phyloP scores from a whole-genome alignment of 2,797 vertebrate species.

The Miichthys miiuy region DNA sequence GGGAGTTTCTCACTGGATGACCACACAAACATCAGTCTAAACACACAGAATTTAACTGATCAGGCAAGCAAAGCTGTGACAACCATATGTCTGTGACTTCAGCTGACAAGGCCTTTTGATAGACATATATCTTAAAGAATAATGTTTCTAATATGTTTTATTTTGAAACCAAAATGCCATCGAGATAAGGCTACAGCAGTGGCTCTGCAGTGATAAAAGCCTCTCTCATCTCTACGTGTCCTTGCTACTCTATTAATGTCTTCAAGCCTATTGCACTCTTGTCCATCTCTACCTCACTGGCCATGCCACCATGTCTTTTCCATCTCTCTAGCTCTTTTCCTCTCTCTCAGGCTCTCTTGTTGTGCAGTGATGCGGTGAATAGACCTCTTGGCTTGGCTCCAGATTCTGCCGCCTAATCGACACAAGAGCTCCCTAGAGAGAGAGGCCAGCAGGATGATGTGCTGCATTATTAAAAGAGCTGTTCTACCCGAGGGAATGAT shows the following conservation, averaged over 20 bases:
- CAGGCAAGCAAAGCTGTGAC: not conserved
- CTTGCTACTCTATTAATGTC: conserved; percentile 51
- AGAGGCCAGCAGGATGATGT: conserved; percentile 70
- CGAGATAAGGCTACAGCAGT: not conserved
- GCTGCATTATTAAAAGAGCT: conserved; percentile 82
- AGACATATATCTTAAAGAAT: conserved; percentile 24
- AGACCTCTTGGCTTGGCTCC: conserved; percentile 71
- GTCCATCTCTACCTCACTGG: conserved; percentile 61
- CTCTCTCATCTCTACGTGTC: conserved; percentile 29
- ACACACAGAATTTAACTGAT: conserved; percentile 9
- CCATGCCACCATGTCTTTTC: conserved; percentile 56
- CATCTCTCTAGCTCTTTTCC: conserved; percentile 63
- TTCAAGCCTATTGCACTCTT: conserved; percentile 43
- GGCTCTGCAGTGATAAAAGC: conserved; percentile 33
- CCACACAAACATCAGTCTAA: no score
- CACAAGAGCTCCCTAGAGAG: conserved; percentile 79
- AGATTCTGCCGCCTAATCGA: conserved; percentile 79
- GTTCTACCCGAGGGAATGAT: conserved; percentile 59
- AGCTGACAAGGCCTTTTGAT: not conserved
- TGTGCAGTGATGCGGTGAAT: conserved; percentile 79
- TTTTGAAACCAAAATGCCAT: not conserved
- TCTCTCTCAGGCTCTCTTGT: conserved; percentile 68
- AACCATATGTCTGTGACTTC: not conserved
- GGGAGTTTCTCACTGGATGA: no score
- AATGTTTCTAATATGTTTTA: conserved; percentile 3